phyloP scores from a whole-genome alignment of 2,113 vertebrate species.

The Pelecanus crispus region DNA sequence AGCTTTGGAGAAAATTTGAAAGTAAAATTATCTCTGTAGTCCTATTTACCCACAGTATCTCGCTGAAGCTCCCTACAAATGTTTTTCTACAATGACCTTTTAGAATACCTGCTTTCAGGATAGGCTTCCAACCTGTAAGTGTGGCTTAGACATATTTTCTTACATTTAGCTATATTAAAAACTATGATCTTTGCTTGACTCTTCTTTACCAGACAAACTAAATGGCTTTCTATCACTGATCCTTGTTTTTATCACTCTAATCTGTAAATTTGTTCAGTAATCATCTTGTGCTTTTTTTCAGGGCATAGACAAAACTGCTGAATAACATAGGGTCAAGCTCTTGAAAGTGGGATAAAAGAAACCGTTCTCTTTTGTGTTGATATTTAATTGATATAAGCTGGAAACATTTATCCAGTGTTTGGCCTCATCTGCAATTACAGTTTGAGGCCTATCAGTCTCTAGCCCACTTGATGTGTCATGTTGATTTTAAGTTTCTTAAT shows the following conservation, averaged over 20 bases:
- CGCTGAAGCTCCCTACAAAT: conserved; percentile 17
- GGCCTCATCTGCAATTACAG: conserved; percentile 21
- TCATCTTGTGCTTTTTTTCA: neutral
- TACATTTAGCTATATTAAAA: conserved; percentile 47
- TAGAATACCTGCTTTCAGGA: neutral
- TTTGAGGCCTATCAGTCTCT: conserved; percentile 28
- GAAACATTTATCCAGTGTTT: conserved; percentile 39
- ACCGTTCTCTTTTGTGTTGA: neutral
- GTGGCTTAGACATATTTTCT: neutral
- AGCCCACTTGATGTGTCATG: conserved; percentile 39
- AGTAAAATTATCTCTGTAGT: neutral
- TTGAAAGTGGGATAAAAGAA: neutral
- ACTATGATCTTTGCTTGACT: conserved; percentile 9
- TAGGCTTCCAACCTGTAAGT: neutral
- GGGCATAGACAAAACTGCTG: neutral
- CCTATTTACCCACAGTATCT: conserved; percentile 8
- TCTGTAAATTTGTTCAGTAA: conserved; percentile 46
- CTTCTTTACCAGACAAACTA: conserved; percentile 5
- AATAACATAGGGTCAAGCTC: neutral
- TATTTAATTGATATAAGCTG: conserved; percentile 46
- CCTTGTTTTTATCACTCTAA: conserved; percentile 14
- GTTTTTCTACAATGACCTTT: conserved; percentile 20
- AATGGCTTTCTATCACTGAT: neutral
- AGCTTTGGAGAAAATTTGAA: conserved; percentile 43
- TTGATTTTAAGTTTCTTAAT: conserved; percentile 58